Evolutionary conservation across 2,888 invertebrate genomes (phyloP), one percentile per base, ranked within the genome.

Genomic region (Lutraria lutraria): DNA sequence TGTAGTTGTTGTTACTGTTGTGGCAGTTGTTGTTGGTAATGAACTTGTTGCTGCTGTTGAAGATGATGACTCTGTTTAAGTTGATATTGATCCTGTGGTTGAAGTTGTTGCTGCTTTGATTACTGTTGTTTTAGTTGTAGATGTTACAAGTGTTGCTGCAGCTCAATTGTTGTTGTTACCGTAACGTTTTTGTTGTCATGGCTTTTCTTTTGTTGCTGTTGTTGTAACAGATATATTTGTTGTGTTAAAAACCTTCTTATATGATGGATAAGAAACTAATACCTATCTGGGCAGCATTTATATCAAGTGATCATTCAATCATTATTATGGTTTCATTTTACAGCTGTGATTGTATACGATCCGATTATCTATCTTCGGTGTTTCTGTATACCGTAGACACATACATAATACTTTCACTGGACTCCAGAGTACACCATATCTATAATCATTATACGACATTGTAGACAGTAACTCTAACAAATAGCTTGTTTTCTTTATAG

Each of bases 361-460:
- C 63, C 63, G 21, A 68, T 68, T 68, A 68, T 68, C 25, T n/a
- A 68, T 68, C 25, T 25, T 68, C 6, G 4, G 63, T 68, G 21
- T 25, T 25, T 6, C 63, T 68, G n/a, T 68, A 76, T 31, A 16
- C 1, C 16, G 34, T 76, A 76, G 76, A 34, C 76, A 76, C 31
- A 76, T 76, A 76, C 19, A 76, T 76, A 25, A 34, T 76, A 76
- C 76, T 19, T 34, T 76, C 34, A 19, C 76, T 76, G 34, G 76
- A 34, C 34, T 16, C 31, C 13, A 34, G 34, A 76, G 31, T 76
- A 76, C 29, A 21, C 31, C 76, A 12, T 76, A 76, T 31, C 31
- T 76, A 31, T 76, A 34, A 31, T 76, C 76, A 76, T 76, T 76
- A 34, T 16, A 31, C 8, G 76, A 76, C 19, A 16, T 76, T 31